Percentiles rank a stretch among this genome's conserved stretches.
phyloP scores from a whole-genome alignment of 1,140 invertebrate genomes.

The Nixonia krombeini region DNA sequence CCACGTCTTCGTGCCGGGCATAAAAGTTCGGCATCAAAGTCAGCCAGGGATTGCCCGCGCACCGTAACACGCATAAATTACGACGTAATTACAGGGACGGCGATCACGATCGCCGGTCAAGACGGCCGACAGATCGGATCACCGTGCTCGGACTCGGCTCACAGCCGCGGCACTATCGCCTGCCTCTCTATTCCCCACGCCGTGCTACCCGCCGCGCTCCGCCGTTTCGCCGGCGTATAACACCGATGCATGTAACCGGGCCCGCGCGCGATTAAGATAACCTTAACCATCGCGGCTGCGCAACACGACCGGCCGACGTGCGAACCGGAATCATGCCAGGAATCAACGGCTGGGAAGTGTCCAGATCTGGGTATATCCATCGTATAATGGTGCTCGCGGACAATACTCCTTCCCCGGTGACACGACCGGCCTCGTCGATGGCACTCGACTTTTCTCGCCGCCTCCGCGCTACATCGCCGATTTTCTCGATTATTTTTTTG shows the following conservation, averaged over 20 bases:
- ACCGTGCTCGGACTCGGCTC: constrained; percentile 29
- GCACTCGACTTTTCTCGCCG: background rate
- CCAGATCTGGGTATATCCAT: constrained; percentile 23
- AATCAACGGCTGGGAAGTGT: constrained; percentile 42
- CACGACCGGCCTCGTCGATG: constrained; percentile 10
- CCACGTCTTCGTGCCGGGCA: constrained; percentile 40
- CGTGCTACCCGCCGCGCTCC: background rate
- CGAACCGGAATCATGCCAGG: constrained; percentile 43
- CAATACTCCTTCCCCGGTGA: constrained; percentile 12
- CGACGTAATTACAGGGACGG: constrained; percentile 67
- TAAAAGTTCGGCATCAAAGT: constrained; percentile 10
- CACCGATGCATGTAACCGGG: too few relatives aligned
- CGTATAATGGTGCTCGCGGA: constrained; percentile 15
- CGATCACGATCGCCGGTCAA: constrained; percentile 61
- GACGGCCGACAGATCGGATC: constrained; percentile 58
- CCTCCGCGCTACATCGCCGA: constrained; percentile 12
- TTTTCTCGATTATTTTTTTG: too few relatives aligned
- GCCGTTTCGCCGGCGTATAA: constrained; percentile 5
- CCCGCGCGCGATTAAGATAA: constrained; percentile 35
- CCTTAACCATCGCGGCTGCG: constrained; percentile 23
- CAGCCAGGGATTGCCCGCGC: constrained; percentile 32
- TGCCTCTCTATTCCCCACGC: constrained; percentile 11
- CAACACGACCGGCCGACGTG: constrained; percentile 27
- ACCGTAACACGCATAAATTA: constrained; percentile 69
- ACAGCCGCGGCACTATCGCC: constrained; percentile 4